Evolutionary conservation across 2,888 invertebrate species (phyloP).

Genomic region (Xestia ashworthii): DNA sequence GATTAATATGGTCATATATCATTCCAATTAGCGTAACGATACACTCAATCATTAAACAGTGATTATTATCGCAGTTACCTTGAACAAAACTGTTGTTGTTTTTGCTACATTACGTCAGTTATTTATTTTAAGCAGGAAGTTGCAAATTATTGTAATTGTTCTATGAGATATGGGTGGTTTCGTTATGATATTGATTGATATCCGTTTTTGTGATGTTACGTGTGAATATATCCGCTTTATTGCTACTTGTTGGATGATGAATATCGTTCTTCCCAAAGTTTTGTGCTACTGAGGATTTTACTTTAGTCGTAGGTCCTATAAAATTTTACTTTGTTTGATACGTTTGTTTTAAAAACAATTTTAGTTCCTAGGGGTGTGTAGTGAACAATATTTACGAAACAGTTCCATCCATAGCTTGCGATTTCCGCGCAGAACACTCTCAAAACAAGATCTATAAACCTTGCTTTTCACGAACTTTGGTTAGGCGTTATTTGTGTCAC

Average conservation of each 20-base stretch:
- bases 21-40: slow-evolving; percentile 47
- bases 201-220: slow-evolving; percentile 34
- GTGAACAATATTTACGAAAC: background rate
- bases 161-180: slow-evolving; percentile 29
- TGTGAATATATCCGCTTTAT: slow-evolving; percentile 4
- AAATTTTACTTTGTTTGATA: background rate
- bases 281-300: background rate
- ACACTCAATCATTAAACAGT: slow-evolving; percentile 39
- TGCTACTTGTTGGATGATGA: background rate
- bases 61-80: slow-evolving; percentile 43
- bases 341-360: background rate
- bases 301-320: background rate
- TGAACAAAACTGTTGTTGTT: slow-evolving; percentile 49
- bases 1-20: slow-evolving; percentile 36
- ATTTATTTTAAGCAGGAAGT: slow-evolving; percentile 56
- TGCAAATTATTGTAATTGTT: slow-evolving; percentile 49
- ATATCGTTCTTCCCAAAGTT: background rate
- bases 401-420: background rate
- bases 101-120: slow-evolving; percentile 46
- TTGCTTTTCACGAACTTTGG: background rate
- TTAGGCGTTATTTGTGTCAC: background rate
- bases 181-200: slow-evolving; percentile 50
- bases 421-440: background rate
- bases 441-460: background rate
- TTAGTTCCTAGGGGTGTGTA: background rate